Conservation (phyloP, 2,888 invertebrate genomes). For the Coelogynopora nodosa region DNA sequence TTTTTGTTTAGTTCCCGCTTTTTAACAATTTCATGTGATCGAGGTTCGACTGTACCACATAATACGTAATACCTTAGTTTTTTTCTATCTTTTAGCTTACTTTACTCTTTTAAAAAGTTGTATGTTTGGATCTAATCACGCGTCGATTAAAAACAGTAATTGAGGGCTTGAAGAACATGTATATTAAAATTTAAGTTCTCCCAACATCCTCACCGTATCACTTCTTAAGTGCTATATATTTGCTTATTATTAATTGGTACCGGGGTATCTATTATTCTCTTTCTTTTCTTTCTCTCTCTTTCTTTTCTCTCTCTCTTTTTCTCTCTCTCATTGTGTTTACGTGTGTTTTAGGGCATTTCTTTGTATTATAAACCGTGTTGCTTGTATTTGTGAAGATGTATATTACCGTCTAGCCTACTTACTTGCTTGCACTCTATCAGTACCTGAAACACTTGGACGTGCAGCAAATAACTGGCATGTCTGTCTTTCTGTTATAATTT, state of each 20-base stretch:
- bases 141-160: neutral
- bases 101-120: neutral
- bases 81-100: neutral
- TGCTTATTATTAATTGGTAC: slow-evolving; percentile 1
- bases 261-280: neutral
- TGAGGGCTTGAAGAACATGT: neutral
- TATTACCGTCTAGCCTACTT: slow-evolving; percentile 31
- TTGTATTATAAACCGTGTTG: slow-evolving; percentile 25
- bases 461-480: slow-evolving; percentile 23
- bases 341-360: slow-evolving; percentile 31
- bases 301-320: neutral
- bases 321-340: neutral
- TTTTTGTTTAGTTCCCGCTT: neutral
- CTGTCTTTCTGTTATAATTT: slow-evolving; percentile 31
- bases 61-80: neutral
- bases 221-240: slow-evolving; percentile 17
- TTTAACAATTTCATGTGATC: slow-evolving; percentile 9
- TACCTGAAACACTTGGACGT: neutral
- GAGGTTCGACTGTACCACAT: slow-evolving; percentile 13
- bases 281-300: neutral
- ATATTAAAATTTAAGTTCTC: neutral
- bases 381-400: slow-evolving; percentile 30
- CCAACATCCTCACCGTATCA: neutral
- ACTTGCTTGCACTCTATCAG: slow-evolving; percentile 29
- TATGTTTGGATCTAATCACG: neutral